Base-by-base conservation (phyloP, 2,888 invertebrate genomes). In the Cataglyphis livida region DNA sequence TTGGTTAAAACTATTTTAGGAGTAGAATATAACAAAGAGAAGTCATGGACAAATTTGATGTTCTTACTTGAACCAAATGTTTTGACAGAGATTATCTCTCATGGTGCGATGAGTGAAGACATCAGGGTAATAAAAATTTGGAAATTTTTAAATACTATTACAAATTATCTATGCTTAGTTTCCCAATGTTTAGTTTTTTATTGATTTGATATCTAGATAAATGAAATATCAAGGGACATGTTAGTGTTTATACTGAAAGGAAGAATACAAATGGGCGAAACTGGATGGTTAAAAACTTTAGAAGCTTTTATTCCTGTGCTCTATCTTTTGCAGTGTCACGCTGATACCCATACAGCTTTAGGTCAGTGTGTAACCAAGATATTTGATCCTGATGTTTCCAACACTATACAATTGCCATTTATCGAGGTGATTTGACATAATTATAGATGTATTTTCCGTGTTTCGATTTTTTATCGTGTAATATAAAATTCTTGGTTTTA, bases 281-380 rank as follows among this genome's bases (percentile, higher is more conserved):
- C 95, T 9, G 95, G 96, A 82, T 97, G 97, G 97, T 95, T 95
- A 92, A 95, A 95, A 65, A 94, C 96, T 68, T 92, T 97, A 62
- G 96, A 96, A 85, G 95, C 96, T 21, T 86, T 97, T 81, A 92
- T 96, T 87, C 96, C 96, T 0, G 95, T 96, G 0, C 92, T 97
- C 59, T 96, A 97, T 0, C 93, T 97, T 66, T 91, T 97, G 68
- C 96, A 96, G 71, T 96, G 96, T 25, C 95, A 96, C 88, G 96
- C 96, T 0, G 95, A 89, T 94, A 96, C 94, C 95, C 95, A 88
- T 92, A 95, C 92, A 15, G 62, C 94, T 82, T 87, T 95, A 93
- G 97, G 97, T 0, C 95, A 96, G 92, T 95, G 96, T 1, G 95
- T 97, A 68, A 95, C 96, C 85, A 96, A 96, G 90, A 96, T 97